Percentiles rank a stretch among this genome's conserved stretches.
phyloP scores from a whole-genome alignment of 1,140 invertebrate species.

The Drosophila teissieri region DNA sequence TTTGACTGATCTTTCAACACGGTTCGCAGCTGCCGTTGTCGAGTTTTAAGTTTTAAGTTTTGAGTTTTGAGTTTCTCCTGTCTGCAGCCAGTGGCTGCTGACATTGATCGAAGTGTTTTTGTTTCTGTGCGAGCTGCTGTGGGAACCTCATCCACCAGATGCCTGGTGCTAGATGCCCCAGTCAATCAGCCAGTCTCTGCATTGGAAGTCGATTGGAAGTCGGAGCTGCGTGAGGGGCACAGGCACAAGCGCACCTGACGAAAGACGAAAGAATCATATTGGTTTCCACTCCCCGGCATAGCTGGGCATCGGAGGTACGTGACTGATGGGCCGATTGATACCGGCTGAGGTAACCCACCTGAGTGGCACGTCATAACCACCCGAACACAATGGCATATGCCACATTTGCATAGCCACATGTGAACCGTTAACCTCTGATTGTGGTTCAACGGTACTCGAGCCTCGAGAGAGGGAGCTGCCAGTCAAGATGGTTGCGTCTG shows the following conservation, averaged over 20 bases:
- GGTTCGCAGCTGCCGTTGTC: constrained; percentile 6
- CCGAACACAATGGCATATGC: constrained; percentile 18
- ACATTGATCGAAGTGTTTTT: constrained; percentile 51
- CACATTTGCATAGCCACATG: constrained; percentile 40
- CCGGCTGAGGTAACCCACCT: constrained; percentile 30
- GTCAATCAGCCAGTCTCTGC: neutral
- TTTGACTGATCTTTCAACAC: constrained; percentile 61
- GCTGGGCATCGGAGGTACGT: constrained; percentile 53
- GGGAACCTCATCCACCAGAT: constrained; percentile 20
- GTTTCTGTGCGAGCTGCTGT: constrained; percentile 36
- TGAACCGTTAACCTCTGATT: constrained; percentile 45
- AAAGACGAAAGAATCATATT: constrained; percentile 19
- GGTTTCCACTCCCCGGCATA: constrained; percentile 36
- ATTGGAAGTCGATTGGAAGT: constrained; percentile 4
- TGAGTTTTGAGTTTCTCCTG: constrained; percentile 27
- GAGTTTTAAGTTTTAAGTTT: constrained; percentile 19
- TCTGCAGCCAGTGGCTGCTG: constrained; percentile 31
- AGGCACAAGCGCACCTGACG: constrained; percentile 1
- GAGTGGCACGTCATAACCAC: constrained; percentile 62
- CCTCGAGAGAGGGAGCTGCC: constrained; percentile 4
- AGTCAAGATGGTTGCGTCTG: neutral
- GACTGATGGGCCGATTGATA: constrained; percentile 72
- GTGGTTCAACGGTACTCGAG: constrained; percentile 33
- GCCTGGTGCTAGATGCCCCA: neutral
- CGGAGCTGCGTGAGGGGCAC: constrained; percentile 6